These are phyloP conservation scores for Hyaena hyaena DNA, from an alignment of 2,113 vertebrate genomes.

Conservation along the genomic window DNA sequence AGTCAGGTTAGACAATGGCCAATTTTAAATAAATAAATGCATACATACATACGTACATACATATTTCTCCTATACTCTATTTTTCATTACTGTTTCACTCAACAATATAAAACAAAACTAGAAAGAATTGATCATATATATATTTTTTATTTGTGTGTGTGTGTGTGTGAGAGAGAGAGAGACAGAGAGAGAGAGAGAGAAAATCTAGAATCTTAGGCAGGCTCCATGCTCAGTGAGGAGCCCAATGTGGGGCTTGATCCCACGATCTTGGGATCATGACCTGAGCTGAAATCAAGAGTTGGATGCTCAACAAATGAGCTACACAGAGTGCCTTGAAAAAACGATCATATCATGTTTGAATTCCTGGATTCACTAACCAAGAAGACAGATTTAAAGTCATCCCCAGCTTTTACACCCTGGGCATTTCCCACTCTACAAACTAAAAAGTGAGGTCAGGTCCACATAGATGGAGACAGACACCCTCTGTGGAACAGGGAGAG, in stretches of 20 bases:
- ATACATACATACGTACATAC: background rate
- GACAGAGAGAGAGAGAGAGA: background rate
- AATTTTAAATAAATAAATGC: background rate
- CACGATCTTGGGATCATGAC: background rate
- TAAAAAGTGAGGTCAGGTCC: background rate
- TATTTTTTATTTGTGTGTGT: no score
- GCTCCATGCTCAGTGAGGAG: background rate
- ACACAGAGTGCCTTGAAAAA: background rate
- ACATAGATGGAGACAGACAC: accelerated
- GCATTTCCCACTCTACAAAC: background rate
- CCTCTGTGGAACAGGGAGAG: background rate
- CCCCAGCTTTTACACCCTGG: background rate
- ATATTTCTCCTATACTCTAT: background rate
- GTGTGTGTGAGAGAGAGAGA: background rate
- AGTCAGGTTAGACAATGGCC: background rate
- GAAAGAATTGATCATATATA: background rate
- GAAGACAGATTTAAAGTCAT: background rate
- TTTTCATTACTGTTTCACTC: constrained; percentile 2
- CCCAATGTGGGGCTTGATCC: background rate
- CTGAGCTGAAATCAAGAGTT: background rate
- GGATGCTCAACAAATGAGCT: background rate
- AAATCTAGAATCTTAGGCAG: background rate
- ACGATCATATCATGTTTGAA: background rate
- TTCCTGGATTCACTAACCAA: background rate
- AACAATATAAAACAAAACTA: background rate